Conservation (phyloP, 2,797 vertebrate species). For the Syncerus caffer region DNA sequence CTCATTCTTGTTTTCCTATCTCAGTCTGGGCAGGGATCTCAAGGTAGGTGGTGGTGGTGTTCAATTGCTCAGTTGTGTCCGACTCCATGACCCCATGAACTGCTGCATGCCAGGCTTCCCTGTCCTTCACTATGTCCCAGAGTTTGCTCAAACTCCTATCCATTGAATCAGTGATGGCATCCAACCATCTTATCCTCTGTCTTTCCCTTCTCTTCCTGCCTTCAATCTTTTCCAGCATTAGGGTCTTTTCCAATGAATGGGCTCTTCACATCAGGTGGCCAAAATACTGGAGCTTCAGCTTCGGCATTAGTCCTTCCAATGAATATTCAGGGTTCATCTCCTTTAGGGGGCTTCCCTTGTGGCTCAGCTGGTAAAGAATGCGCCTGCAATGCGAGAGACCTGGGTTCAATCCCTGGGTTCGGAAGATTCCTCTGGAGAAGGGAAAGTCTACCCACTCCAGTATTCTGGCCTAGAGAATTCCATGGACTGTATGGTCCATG, state of each 20-base stretch:
- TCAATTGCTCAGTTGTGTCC: background rate
- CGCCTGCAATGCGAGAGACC: too few species aligned
- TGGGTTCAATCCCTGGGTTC: too few species aligned
- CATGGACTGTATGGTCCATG: too few species aligned
- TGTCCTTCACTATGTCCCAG: background rate
- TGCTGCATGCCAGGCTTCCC: background rate
- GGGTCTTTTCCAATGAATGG: background rate
- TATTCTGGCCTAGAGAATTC: too few species aligned
- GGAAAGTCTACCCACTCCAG: too few species aligned
- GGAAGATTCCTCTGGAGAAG: too few species aligned
- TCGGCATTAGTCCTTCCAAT: background rate
- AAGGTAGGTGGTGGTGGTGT: background rate
- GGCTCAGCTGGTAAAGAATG: too few species aligned
- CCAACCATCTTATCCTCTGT: background rate
- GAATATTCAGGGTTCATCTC: background rate
- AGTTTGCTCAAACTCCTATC: background rate
- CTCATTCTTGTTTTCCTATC: background rate
- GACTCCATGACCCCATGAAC: background rate
- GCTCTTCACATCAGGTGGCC: background rate
- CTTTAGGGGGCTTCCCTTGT: background rate
- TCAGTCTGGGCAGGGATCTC: background rate
- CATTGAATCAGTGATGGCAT: background rate
- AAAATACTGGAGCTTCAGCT: background rate
- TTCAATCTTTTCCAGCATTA: background rate
- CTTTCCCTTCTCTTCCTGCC: background rate